Conservation (phyloP, 2,113 vertebrate genomes). For the Nyctibius bracteatus region DNA sequence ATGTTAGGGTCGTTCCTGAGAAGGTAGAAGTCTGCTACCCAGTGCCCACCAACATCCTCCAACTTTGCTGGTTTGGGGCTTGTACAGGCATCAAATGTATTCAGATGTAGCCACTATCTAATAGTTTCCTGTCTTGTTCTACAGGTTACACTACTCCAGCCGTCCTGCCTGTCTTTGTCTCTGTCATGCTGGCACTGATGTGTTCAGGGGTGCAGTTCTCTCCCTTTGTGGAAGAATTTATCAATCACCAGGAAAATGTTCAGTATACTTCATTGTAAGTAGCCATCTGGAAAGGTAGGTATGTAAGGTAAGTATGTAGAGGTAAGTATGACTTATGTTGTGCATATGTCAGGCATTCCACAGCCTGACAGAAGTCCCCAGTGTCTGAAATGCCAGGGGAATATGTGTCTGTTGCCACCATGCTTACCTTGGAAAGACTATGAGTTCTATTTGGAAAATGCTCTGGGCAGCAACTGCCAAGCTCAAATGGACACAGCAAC, state of each 20-base stretch:
- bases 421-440: neutral
- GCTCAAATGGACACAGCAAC: neutral
- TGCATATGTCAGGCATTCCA: neutral
- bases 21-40: neutral
- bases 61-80: neutral
- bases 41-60: neutral
- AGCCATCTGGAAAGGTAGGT: neutral
- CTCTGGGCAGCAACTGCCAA: neutral
- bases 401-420: neutral
- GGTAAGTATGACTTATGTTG: neutral
- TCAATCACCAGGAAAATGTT: neutral
- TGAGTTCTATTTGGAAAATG: neutral
- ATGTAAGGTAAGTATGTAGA: neutral
- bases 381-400: neutral
- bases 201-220: neutral
- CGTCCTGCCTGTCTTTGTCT: neutral
- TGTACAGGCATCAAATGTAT: neutral
- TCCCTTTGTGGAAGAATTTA: neutral
- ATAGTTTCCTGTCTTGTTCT: neutral
- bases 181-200: neutral
- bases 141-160: neutral
- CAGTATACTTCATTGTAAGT: neutral
- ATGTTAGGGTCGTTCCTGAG: neutral
- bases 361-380: neutral
- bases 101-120: neutral